phyloP scores from a whole-genome alignment of 2,797 vertebrate genomes.

The Oceanodroma leucorhoa region DNA sequence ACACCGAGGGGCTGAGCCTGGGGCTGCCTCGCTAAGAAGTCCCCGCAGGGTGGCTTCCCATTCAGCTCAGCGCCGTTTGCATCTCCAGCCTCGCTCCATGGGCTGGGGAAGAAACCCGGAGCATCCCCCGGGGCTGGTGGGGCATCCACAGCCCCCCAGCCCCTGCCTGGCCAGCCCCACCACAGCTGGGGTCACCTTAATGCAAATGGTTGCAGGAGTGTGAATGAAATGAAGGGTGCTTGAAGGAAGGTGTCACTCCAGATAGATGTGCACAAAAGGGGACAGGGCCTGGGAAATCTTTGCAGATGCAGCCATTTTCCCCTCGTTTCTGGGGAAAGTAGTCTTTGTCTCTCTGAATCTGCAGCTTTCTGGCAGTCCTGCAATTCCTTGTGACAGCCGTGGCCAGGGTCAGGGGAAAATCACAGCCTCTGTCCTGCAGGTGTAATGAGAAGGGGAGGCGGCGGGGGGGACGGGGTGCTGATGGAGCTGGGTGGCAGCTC shows the following conservation, averaged over 20 bases:
- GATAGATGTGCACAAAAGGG: constrained; percentile 14
- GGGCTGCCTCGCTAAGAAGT: neutral
- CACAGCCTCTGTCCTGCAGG: constrained; percentile 41
- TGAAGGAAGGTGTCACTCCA: constrained; percentile 64
- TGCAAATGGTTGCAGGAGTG: neutral
- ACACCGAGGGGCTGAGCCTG: neutral
- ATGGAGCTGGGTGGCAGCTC: neutral
- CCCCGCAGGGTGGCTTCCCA: neutral
- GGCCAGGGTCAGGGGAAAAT: constrained; percentile 40
- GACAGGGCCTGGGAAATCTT: constrained; percentile 34
- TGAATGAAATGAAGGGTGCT: constrained; percentile 30
- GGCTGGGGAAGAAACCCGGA: fast-evolving
- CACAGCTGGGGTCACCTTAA: constrained; percentile 11
- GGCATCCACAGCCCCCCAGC: fast-evolving
- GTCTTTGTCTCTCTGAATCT: constrained; percentile 50
- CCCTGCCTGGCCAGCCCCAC: fast-evolving
- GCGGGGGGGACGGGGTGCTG: neutral
- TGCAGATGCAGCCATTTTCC: constrained; percentile 67
- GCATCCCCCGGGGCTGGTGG: neutral
- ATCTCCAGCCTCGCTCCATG: neutral
- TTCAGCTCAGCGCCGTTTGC: neutral
- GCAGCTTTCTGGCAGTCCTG: constrained; percentile 23
- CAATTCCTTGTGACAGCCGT: constrained; percentile 50
- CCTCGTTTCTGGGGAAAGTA: constrained; percentile 4
- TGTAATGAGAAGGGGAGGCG: neutral